Base-by-base conservation (phyloP, 1,140 invertebrate genomes). In the Pseudomyrmex pallidus region DNA sequence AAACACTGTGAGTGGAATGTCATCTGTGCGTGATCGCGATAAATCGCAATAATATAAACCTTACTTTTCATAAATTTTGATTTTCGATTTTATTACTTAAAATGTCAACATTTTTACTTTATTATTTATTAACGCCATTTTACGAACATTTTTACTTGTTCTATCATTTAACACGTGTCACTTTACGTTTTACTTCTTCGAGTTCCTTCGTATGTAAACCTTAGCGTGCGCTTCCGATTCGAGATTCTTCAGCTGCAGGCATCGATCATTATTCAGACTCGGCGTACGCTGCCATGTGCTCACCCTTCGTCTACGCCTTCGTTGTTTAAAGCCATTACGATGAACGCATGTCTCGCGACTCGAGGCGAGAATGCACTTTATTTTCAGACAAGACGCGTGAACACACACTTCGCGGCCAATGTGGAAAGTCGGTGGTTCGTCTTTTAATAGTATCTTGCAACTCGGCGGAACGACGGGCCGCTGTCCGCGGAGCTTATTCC, bases 381-480 rank as follows among this genome's bases (percentile, higher is more conserved):
- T 91, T 91, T 91, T 91, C 85, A 89, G 88, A 90, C 88, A 87
- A 86, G 85, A 63, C 85, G 85, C 83, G 83, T 85, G 62, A 90
- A 90, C 89, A 85, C 88, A 90, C 89, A 85, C 88, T 88, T 88
- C 86, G 86, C 86, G 78, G 85, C 90, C 86, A 90, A 90, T 87
- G 85, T 90, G 87, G 85, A 89, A 90, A 90, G 80, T 80, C 85
- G 74, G 87, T 89, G 87, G 85, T 90, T 90, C 90, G 86, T 86
- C 91, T 91, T 91, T 91, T 91, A 91, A 91, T 91, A 91, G 91
- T 85, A 74, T 83, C 84, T 85, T 85, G 90, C 85, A 90, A 86
- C 87, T 88, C 87, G 25, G 74, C 17, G 66, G 61, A 74, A 83
- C 82, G 85, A 83, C 82, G 85, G 84, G 76, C 78, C 64, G 66